These are phyloP conservation scores for Bubalus kerabau DNA, from an alignment of 2,113 vertebrate species.

Conservation along the genomic window DNA sequence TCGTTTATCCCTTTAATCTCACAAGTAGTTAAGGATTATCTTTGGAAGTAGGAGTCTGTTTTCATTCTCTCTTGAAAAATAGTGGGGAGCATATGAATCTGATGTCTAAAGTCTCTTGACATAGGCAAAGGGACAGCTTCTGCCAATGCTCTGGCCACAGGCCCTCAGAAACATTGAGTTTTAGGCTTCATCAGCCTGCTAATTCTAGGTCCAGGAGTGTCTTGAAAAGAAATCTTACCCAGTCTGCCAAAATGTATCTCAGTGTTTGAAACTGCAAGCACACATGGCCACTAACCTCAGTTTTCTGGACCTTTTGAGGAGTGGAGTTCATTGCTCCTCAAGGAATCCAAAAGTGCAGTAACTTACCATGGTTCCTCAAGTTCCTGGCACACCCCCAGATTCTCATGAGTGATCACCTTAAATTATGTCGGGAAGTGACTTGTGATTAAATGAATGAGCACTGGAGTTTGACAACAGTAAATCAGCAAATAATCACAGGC, in stretches of 20 bases:
- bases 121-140: not conserved
- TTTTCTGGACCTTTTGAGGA: slow-evolving; percentile 35
- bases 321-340: slow-evolving; percentile 45
- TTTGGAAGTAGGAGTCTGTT: not conserved
- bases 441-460: slow-evolving; percentile 68
- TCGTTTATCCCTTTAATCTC: not conserved
- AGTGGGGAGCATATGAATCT: not conserved
- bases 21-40: not conserved
- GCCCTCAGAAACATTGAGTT: not conserved
- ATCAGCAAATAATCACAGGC: slow-evolving; percentile 72
- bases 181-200: not conserved
- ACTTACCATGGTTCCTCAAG: slow-evolving; percentile 34
- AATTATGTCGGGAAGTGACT: slow-evolving; percentile 52
- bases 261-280: not conserved
- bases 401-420: slow-evolving; percentile 63
- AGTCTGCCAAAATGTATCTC: slow-evolving; percentile 29
- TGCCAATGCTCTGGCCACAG: not conserved
- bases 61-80: not conserved
- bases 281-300: not conserved
- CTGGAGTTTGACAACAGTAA: slow-evolving; percentile 63
- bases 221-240: not conserved
- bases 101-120: not conserved
- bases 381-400: slow-evolving; percentile 50
- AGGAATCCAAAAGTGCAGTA: slow-evolving; percentile 31
- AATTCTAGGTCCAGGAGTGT: not conserved